Evolutionary conservation across 2,888 invertebrate species (phyloP).

Genomic region (Hydrotaea diabolus): DNA sequence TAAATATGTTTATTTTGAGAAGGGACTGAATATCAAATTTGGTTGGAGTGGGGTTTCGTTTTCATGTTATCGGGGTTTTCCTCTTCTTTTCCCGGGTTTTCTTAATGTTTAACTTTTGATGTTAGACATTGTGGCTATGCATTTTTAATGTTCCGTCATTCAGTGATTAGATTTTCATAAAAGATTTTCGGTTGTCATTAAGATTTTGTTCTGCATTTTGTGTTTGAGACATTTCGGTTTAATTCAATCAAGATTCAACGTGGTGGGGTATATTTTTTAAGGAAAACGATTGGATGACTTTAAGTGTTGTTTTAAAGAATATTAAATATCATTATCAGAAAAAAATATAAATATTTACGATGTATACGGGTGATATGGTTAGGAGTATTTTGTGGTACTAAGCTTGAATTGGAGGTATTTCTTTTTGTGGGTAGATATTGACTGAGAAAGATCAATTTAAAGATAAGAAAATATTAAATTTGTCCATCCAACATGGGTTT

Average conservation of each 20-base stretch:
- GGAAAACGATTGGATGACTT: not conserved
- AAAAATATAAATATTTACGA: constrained; percentile 13
- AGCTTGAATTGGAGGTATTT: no score
- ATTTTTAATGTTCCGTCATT: constrained; percentile 32
- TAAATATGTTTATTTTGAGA: not conserved
- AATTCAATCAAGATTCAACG: constrained; percentile 25
- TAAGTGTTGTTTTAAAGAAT: constrained; percentile 8
- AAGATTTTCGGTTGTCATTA: not conserved
- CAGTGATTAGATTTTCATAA: constrained; percentile 38
- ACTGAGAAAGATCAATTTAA: no score
- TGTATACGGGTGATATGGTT: not conserved
- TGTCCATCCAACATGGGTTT: no score
- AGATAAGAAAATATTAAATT: no score
- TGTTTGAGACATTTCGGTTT: not conserved
- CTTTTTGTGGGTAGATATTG: no score
- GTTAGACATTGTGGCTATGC: constrained; percentile 60
- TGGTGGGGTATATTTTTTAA: not conserved
- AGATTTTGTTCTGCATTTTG: not conserved
- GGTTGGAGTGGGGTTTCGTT: not conserved
- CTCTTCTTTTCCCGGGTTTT: not conserved
- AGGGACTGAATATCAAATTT: constrained; percentile 22
- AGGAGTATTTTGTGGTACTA: no score
- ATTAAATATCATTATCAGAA: constrained; percentile 26
- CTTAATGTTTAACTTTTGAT: constrained; percentile 34
- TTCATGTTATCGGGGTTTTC: not conserved